phyloP scores from a whole-genome alignment of 2,888 invertebrate species.

The Eutolmus rufibarbis region DNA sequence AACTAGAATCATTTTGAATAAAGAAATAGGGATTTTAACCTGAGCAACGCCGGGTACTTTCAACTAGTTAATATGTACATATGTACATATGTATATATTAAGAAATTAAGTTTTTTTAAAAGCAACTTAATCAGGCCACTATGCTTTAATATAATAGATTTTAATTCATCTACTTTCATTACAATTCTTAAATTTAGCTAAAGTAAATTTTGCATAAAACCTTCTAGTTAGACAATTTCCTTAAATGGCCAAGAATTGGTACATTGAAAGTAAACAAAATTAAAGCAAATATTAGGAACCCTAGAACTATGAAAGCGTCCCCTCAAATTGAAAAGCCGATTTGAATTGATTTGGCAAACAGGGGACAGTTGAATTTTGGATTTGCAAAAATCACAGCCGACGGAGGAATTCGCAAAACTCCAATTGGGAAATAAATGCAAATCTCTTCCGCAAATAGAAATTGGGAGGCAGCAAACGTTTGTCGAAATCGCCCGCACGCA shows the following conservation, averaged over 20 bases:
- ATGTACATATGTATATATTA: too few relatives aligned
- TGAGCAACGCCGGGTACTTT: too few relatives aligned
- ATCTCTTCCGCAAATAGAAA: slow-evolving; percentile 22
- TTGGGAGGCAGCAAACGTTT: background rate
- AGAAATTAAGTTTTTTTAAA: too few relatives aligned
- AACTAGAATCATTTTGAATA: too few relatives aligned
- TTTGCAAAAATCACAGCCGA: background rate
- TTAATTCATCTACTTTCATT: too few relatives aligned
- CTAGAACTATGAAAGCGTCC: background rate
- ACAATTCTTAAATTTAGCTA: background rate
- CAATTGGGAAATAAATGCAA: slow-evolving; percentile 35
- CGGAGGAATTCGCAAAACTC: background rate
- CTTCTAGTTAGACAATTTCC: background rate
- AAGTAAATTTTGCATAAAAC: background rate
- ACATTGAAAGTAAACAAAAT: background rate
- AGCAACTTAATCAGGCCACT: too few relatives aligned
- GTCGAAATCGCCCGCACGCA: background rate
- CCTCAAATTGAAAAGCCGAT: background rate
- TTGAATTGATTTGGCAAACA: background rate
- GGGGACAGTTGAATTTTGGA: background rate
- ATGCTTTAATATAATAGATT: too few relatives aligned
- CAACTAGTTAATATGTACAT: too few relatives aligned
- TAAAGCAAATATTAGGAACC: background rate
- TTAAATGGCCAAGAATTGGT: background rate
- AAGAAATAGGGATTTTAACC: too few relatives aligned